A percentile compares a stretch with the other conserved stretches of the same genome.
Conservation (phyloP, 92 coral and sea anemone genomes). For the Epizoanthus ramosus region DNA sequence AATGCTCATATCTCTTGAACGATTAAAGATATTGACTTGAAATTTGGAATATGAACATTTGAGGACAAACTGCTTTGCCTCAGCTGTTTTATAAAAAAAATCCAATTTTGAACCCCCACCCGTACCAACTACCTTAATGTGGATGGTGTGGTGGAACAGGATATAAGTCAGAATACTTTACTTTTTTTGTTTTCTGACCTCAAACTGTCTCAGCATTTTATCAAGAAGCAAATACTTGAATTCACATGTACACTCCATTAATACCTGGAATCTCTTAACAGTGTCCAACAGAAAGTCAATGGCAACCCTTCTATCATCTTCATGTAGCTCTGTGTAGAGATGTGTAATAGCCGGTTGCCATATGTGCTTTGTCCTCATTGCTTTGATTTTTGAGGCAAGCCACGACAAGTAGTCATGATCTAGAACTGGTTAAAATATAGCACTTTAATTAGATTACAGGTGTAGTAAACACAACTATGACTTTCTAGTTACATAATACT, state of each 20-base stretch:
- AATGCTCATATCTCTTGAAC: too few relatives aligned
- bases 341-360: conserved; percentile 80
- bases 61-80: too few relatives aligned
- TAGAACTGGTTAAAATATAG: conserved; percentile 50
- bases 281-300: conserved; percentile 65
- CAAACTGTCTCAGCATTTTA: background rate
- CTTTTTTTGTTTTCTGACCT: background rate
- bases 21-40: too few relatives aligned
- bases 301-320: conserved; percentile 52
- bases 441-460: background rate
- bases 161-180: too few relatives aligned
- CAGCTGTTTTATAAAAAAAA: too few relatives aligned
- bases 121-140: too few relatives aligned
- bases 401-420: conserved; percentile 73
- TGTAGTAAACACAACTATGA: too few relatives aligned
- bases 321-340: conserved; percentile 58
- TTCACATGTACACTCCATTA: background rate
- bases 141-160: too few relatives aligned
- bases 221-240: background rate
- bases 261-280: conserved; percentile 75
- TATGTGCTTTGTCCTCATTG: conserved; percentile 66
- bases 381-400: conserved; percentile 53
- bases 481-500: background rate
- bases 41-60: too few relatives aligned
- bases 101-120: too few relatives aligned